phyloP scores from a whole-genome alignment of 2,113 vertebrate genomes.

The Sylvietta virens region DNA sequence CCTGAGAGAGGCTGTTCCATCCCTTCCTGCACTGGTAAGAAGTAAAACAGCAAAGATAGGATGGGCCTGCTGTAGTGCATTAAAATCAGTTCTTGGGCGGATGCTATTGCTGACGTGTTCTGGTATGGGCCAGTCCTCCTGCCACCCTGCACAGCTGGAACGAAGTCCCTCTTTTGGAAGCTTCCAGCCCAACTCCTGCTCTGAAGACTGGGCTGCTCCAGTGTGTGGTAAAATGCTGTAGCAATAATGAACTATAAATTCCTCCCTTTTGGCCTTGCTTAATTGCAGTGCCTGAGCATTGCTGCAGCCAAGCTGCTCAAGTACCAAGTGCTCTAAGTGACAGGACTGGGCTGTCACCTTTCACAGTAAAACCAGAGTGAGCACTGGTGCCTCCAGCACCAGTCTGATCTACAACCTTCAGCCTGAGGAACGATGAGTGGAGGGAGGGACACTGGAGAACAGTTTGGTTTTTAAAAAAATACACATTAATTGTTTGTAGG shows the following conservation, averaged over 20 bases:
- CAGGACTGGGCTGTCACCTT: neutral
- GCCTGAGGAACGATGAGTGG: neutral
- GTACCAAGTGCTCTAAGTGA: neutral
- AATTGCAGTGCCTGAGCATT: neutral
- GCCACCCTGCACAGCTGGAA: neutral
- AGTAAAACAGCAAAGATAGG: neutral
- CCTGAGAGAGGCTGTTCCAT: neutral
- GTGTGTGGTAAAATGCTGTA: neutral
- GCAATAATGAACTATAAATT: neutral
- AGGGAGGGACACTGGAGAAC: fast-evolving
- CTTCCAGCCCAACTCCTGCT: neutral
- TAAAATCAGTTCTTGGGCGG: neutral
- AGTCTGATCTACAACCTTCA: neutral
- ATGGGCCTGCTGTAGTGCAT: neutral
- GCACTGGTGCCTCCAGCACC: neutral
- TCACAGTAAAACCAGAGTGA: neutral
- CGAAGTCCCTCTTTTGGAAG: fast-evolving
- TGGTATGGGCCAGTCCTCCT: neutral
- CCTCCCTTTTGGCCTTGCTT: neutral
- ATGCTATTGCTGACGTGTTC: neutral
- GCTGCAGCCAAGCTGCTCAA: neutral
- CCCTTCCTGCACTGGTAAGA: no score
- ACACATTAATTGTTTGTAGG: neutral
- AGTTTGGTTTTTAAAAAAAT: fast-evolving
- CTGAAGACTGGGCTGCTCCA: no score